These are phyloP conservation scores for Salvelinus alpinus DNA, from an alignment of 2,113 vertebrate species.

Conservation along the genomic window DNA sequence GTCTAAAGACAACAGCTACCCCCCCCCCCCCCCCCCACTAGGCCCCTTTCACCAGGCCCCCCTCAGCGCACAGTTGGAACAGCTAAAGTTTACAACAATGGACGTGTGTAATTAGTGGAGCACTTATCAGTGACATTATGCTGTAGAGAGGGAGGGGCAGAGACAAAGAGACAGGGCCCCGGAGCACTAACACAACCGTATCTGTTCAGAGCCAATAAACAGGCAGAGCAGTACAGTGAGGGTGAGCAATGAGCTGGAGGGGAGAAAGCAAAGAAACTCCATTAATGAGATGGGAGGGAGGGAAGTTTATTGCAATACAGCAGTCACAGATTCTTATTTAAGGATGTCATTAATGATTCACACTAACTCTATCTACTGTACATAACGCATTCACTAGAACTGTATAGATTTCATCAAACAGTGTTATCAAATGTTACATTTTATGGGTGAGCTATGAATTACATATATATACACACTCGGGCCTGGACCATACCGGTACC, in stretches of 20 bases:
- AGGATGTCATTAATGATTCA: background rate
- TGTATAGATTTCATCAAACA: no score
- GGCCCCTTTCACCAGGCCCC: conserved; percentile 47
- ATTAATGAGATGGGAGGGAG: background rate
- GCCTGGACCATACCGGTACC: no score
- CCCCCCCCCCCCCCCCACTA: no score
- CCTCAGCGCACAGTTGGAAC: conserved; percentile 36
- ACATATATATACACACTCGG: no score
- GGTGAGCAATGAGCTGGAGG: conserved; percentile 17
- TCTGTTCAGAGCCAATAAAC: conserved; percentile 58
- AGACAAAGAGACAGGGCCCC: conserved; percentile 25
- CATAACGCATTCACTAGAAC: no score
- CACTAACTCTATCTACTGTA: background rate
- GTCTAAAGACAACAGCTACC: conserved; percentile 24
- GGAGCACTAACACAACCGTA: conserved; percentile 42
- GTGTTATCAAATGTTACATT: no score
- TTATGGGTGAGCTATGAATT: no score
- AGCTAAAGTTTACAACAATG: conserved; percentile 69
- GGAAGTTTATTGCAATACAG: no score
- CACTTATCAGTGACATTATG: conserved; percentile 58
- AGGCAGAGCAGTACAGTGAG: background rate
- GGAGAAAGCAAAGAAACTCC: conserved; percentile 35
- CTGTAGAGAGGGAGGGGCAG: conserved; percentile 16
- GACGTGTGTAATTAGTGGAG: conserved; percentile 63
- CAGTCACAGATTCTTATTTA: no score